Conservation (phyloP, 2,888 invertebrate species). For the Lacanobia oleracea region DNA sequence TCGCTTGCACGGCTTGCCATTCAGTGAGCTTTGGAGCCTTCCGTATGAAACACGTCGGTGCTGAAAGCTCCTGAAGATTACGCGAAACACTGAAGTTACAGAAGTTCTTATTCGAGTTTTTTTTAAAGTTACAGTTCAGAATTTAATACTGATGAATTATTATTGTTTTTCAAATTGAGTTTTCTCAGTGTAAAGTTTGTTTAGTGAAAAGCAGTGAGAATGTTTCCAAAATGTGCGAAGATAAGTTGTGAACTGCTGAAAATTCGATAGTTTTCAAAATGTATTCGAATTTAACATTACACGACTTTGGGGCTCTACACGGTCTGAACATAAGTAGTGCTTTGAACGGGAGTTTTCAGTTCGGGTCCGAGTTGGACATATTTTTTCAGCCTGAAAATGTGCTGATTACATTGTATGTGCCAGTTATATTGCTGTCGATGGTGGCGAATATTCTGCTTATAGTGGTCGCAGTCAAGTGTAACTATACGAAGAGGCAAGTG, state of each 20-base stretch:
- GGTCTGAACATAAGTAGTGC: conserved; percentile 55
- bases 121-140: neutral
- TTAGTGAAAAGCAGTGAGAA: conserved; percentile 22
- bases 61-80: conserved; percentile 53
- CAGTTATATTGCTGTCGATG: conserved; percentile 91
- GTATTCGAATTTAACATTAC: conserved; percentile 62
- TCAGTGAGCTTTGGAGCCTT: conserved; percentile 72
- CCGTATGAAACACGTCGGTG: conserved; percentile 61
- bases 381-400: conserved; percentile 86
- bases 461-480: conserved; percentile 92
- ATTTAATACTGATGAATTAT: neutral
- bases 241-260: conserved; percentile 34
- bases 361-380: conserved; percentile 81
- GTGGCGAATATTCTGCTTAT: conserved; percentile 92
- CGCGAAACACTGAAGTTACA: conserved; percentile 54
- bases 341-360: conserved; percentile 74
- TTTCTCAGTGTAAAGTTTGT: neutral
- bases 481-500: conserved; percentile 92
- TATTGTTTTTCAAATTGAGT: neutral
- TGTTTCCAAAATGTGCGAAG: conserved; percentile 38
- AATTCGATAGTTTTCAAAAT: conserved; percentile 51
- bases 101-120: conserved; percentile 9
- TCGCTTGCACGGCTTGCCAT: conserved; percentile 56
- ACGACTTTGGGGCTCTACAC: conserved; percentile 57
- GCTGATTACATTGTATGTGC: conserved; percentile 92